Base-by-base conservation (phyloP, 1,140 invertebrate genomes). In the Glossosoma conforme region DNA sequence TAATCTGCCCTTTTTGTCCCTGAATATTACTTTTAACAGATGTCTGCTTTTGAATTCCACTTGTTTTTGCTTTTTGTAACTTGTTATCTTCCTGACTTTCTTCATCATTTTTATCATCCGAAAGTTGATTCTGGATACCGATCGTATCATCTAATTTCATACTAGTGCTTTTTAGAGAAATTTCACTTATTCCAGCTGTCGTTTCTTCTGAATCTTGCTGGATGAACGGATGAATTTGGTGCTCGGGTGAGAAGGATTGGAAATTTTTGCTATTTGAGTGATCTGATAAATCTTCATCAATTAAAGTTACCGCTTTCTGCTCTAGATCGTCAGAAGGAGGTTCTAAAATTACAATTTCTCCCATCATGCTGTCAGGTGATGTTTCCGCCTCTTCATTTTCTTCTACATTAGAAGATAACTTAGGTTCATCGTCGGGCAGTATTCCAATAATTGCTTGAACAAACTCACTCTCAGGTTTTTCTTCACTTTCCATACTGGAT, bases 181-280 rank as follows among this genome's bases (percentile, higher is more conserved):
- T 54, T 33, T 54, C 56, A 44, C 44, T 54, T 0, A 54, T 48
- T 11, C 48, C 52, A 13, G 50, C 50, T 21, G 43, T 52, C 4
- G 44, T 47, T 54, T 54, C 56, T 52, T 58, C 56, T 20, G 56
- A 54, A 32, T 58, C 56, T 47, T 58, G 51, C 14, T 58, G 49
- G 3, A 37, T 35, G 48, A 57, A 38, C 1, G 48, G 41, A 33
- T 51, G 41, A 19, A 19, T 24, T 37, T 44, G 36, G 24, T 46
- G 35, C 2, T 40, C 41, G 10, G 35, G 25, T 38, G 20, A 18
- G 14, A 15, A 20, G 4, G 49, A 44, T 37, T 44, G 44, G 11
- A 28, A 32, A 13, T 33, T 52, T 38, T 51, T 52, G 18, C 48
- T 51, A 15, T 42, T 19, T 3, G 40, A 44, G 1, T 30, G 35